phyloP scores from a whole-genome alignment of 2,113 vertebrate genomes.

The Ibidorhyncha struthersii region DNA sequence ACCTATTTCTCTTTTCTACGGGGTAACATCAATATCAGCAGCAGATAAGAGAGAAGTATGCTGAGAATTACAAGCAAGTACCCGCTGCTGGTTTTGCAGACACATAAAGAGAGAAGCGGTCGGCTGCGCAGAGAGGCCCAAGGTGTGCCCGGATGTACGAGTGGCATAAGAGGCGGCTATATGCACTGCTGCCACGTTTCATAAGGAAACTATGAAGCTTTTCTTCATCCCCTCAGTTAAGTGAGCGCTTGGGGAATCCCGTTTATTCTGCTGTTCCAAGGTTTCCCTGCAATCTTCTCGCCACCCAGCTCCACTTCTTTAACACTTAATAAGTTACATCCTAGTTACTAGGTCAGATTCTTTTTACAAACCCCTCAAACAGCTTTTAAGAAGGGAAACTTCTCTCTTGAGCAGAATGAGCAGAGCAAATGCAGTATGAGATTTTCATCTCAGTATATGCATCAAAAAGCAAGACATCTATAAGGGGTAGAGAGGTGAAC shows the following conservation, averaged over 20 bases:
- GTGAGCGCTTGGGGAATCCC: neutral
- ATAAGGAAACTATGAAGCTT: neutral
- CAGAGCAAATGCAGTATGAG: neutral
- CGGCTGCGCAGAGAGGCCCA: neutral
- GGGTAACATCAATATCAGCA: neutral
- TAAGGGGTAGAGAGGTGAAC: neutral
- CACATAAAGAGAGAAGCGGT: neutral
- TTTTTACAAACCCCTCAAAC: neutral
- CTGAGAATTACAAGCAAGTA: neutral
- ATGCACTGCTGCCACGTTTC: neutral
- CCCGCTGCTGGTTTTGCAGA: neutral
- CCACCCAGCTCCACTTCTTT: neutral
- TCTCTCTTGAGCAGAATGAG: neutral
- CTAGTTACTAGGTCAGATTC: neutral
- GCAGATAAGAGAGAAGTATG: neutral
- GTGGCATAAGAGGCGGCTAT: neutral
- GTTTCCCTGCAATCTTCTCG: rapidly evolving
- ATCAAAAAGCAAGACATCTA: constrained; percentile 19
- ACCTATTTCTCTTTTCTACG: neutral
- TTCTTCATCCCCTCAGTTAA: neutral
- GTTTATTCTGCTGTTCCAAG: neutral
- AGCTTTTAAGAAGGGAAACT: neutral
- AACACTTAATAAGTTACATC: neutral
- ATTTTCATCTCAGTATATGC: neutral
- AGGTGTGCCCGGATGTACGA: neutral